Conservation (phyloP, 1,140 invertebrate genomes). For the Heliconius nattereri region DNA sequence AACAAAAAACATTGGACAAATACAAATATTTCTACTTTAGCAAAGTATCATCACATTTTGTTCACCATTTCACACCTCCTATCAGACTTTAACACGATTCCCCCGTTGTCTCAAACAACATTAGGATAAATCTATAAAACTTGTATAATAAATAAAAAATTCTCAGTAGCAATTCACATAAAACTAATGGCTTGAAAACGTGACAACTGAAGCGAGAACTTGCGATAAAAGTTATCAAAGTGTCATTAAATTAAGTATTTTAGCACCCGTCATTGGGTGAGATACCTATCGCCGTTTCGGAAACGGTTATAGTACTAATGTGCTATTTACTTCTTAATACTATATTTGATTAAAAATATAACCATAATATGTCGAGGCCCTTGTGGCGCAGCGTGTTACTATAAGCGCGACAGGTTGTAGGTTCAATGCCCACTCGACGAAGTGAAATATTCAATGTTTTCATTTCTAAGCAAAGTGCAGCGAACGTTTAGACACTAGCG, state of each 20-base stretch:
- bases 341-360: too few species aligned
- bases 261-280: constrained; percentile 59
- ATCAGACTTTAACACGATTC: not conserved
- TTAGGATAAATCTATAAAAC: constrained; percentile 37
- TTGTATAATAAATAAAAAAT: constrained; percentile 68
- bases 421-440: too few species aligned
- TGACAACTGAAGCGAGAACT: constrained; percentile 74
- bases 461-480: too few species aligned
- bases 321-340: not conserved
- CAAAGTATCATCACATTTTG: not conserved
- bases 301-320: constrained; percentile 33
- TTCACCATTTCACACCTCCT: not conserved
- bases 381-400: too few species aligned
- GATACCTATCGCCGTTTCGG: constrained; percentile 44
- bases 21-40: too few species aligned
- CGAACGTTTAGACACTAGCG: too few species aligned
- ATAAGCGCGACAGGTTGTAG: too few species aligned
- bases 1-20: too few species aligned
- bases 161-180: constrained; percentile 71
- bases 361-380: too few species aligned
- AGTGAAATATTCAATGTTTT: too few species aligned
- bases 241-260: constrained; percentile 77
- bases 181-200: constrained; percentile 78
- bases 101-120: not conserved
- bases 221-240: constrained; percentile 79